A percentile compares a stretch with the other conserved stretches of the same genome.
Evolutionary conservation across 2,888 invertebrate genomes (phyloP).

Genomic region (Isotomurus palustris): DNA sequence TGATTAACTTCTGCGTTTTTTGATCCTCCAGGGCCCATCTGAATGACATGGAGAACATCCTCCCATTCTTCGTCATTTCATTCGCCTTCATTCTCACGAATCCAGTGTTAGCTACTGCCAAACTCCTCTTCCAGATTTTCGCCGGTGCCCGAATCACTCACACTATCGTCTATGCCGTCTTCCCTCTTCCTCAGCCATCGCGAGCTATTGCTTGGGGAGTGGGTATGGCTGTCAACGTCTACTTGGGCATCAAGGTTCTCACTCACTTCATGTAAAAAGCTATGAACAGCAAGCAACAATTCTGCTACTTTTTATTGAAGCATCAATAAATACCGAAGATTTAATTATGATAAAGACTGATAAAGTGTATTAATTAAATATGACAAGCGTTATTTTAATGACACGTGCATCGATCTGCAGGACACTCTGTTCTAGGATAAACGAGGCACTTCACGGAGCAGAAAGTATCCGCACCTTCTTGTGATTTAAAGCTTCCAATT

Average conservation of each 20-base stretch:
- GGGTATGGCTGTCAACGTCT: conserved; percentile 53
- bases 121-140: conserved; percentile 58
- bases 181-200: conserved; percentile 60
- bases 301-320: neutral
- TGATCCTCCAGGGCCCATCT: conserved; percentile 59
- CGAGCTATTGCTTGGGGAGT: conserved; percentile 53
- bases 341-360: neutral
- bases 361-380: neutral
- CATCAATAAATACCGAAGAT: neutral
- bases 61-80: conserved; percentile 60
- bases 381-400: conserved; percentile 12
- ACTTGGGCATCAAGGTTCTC: conserved; percentile 51
- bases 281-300: neutral
- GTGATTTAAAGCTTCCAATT: conserved; percentile 67
- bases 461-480: conserved; percentile 69
- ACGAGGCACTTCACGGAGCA: conserved; percentile 83
- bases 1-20: neutral
- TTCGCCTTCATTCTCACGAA: conserved; percentile 60
- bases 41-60: conserved; percentile 69
- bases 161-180: conserved; percentile 60
- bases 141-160: conserved; percentile 59
- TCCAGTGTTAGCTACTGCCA: conserved; percentile 55
- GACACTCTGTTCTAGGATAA: conserved; percentile 55
- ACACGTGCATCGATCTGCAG: conserved; percentile 24
- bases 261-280: conserved; percentile 20